Evolutionary conservation across 2,888 invertebrate genomes (phyloP).

Genomic region (Agrilus cyanescens): DNA sequence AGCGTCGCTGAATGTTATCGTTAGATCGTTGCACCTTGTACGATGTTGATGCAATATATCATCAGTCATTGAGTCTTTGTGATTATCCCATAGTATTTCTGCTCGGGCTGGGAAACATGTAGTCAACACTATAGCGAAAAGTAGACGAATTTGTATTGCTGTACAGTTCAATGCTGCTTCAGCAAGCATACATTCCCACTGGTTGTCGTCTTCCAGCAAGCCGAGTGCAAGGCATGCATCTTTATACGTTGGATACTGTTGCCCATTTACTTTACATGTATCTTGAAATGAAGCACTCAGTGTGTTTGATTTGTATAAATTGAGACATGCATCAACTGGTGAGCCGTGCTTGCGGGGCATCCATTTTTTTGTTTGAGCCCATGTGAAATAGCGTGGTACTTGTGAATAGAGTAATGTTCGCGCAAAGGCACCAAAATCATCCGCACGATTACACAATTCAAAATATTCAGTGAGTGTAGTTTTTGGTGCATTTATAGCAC

Average conservation of each 20-base stretch:
- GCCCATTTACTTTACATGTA: too few relatives aligned
- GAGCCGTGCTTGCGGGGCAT: slow-evolving; percentile 9
- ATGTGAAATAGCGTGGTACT: slow-evolving; percentile 14
- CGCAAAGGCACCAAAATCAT: slow-evolving; percentile 13
- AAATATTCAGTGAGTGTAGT: slow-evolving; percentile 22
- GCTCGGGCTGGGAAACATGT: slow-evolving; percentile 20
- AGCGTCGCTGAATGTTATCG: slow-evolving; percentile 9
- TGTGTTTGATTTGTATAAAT: too few relatives aligned
- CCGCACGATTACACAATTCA: slow-evolving; percentile 5
- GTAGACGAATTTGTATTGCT: slow-evolving; percentile 19
- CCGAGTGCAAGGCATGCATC: too few relatives aligned
- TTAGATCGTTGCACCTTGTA: slow-evolving; percentile 15
- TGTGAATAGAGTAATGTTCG: slow-evolving; percentile 14
- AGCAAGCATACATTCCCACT: slow-evolving; percentile 1
- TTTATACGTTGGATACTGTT: too few relatives aligned
- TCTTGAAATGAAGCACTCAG: too few relatives aligned
- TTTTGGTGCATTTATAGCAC: slow-evolving; percentile 13
- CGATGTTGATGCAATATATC: slow-evolving; percentile 21
- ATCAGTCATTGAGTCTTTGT: slow-evolving; percentile 18
- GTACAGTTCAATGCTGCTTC: slow-evolving; percentile 12
- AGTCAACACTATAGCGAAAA: slow-evolving; percentile 24
- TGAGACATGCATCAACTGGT: background rate
- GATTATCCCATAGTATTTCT: slow-evolving; percentile 17
- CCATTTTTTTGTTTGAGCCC: slow-evolving; percentile 10
- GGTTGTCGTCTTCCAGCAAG: too few relatives aligned